Evolutionary conservation across 2,888 invertebrate genomes (phyloP), one percentile per base, ranked within the genome.

Genomic region (Blomia tropicalis): DNA sequence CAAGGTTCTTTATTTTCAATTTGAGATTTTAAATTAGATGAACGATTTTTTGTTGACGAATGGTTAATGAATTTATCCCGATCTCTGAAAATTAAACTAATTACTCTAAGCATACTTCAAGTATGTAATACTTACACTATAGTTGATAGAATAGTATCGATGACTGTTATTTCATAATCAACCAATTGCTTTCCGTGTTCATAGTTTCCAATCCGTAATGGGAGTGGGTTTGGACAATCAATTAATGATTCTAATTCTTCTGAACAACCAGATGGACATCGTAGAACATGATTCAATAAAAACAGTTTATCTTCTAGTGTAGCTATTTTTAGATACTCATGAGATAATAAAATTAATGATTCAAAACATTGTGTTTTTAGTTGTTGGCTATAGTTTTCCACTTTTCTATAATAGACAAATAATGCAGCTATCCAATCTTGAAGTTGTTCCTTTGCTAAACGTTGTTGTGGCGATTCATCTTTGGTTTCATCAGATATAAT

Each of bases 261-360:
- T 23, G 62, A 56, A 31, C 56, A 47, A 23, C 64, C 66, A n/a
- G 62, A 41, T 4, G 66, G 62, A 31, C 66, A 64, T 25, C 66
- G 43, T 4, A 65, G 63, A 0, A 61, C 60, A 25, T 65, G 65
- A 62, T 65, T 65, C n/a, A 65, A 51, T 2, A 65, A 17, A 43
- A 65, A 65, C 17, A 65, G 27, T 36, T 58, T 44, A 25, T 63
- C 65, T 0, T 60, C 58, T 2, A 29, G 32, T 23, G 43, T 43
- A 23, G 63, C 60, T 7, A 31, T 41, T 14, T 44, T 23, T n/a
- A 60, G 23, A 44, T 53, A 58, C 30, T 62, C 58, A 3, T 23
- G 4, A 56, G 30, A 56, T 22, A 56, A 36, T 19, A 27, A 7
- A 3, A 56, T 56, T 25, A 56, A 19, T 25, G 56, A 23, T 36